Evolutionary conservation across 2,888 invertebrate species (phyloP).

Genomic region (Orthonychiurus folsomi): DNA sequence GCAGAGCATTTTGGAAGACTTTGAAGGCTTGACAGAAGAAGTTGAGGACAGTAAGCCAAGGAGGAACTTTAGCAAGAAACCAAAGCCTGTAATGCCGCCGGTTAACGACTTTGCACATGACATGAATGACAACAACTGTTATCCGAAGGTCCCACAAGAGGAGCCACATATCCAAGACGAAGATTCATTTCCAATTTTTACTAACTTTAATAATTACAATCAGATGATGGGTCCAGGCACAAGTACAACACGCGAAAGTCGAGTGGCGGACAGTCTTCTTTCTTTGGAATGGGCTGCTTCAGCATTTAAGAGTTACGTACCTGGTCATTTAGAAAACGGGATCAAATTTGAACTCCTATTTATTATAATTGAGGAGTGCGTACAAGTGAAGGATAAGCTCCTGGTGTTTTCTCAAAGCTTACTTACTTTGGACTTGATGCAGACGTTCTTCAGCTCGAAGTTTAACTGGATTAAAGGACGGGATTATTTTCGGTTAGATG

Average conservation of each 20-base stretch:
- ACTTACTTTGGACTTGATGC: constrained; percentile 87
- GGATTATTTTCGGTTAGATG: constrained; percentile 77
- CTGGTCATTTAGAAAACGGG: constrained; percentile 83
- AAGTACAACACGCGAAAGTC: not conserved
- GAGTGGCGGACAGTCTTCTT: constrained; percentile 13
- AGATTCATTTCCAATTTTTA: constrained; percentile 1
- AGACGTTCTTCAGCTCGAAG: constrained; percentile 90
- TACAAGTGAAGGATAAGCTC: constrained; percentile 77
- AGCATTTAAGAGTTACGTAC: constrained; percentile 60
- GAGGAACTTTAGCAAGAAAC: constrained; percentile 12
- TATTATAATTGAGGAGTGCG: constrained; percentile 79
- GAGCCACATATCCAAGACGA: not conserved
- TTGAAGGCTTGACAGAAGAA: constrained; percentile 39
- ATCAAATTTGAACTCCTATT: constrained; percentile 92
- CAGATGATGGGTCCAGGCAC: not conserved
- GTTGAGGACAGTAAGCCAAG: constrained; percentile 15
- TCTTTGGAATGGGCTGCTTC: constrained; percentile 57
- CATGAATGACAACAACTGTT: not conserved
- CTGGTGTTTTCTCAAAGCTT: constrained; percentile 83
- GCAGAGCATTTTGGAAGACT: constrained; percentile 58
- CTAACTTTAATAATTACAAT: no score
- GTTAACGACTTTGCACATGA: not conserved
- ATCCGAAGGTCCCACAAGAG: not conserved
- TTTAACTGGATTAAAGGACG: constrained; percentile 84
- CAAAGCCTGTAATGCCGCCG: not conserved